Conservation (phyloP, 2,888 invertebrate species). For the Drosophila yooni region DNA sequence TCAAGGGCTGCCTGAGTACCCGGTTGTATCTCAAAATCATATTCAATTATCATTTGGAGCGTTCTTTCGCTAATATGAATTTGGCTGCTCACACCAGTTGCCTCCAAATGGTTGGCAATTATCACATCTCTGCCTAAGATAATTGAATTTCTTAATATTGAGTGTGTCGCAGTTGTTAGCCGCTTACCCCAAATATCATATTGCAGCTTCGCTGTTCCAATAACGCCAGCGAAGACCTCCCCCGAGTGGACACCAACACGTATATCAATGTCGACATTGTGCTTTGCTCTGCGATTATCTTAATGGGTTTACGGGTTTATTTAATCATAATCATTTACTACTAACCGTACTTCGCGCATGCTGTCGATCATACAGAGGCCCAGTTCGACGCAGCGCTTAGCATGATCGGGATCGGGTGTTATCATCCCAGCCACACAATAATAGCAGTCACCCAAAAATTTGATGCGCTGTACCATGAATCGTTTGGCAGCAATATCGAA, state of each 20-base stretch:
- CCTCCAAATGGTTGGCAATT: constrained; percentile 97
- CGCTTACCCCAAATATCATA: constrained; percentile 96
- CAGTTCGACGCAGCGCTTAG: constrained; percentile 94
- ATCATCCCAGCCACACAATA: constrained; percentile 96
- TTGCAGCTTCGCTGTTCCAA: constrained; percentile 97
- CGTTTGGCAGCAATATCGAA: constrained; percentile 95
- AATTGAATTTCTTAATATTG: neutral
- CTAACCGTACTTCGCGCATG: constrained; percentile 87
- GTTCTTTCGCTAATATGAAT: constrained; percentile 94
- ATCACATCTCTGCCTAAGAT: constrained; percentile 90
- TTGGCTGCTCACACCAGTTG: constrained; percentile 94
- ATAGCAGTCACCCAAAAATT: constrained; percentile 97
- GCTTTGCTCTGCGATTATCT: constrained; percentile 85
- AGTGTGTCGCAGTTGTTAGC: neutral
- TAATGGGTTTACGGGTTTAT: too few species aligned
- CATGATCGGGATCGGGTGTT: constrained; percentile 90
- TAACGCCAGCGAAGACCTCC: constrained; percentile 94
- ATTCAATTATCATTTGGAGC: constrained; percentile 88
- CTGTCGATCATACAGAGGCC: constrained; percentile 96
- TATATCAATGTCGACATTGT: constrained; percentile 95
- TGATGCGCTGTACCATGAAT: constrained; percentile 92
- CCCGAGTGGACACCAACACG: constrained; percentile 98
- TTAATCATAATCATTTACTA: neutral
- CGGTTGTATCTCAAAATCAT: constrained; percentile 87
- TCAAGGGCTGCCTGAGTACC: constrained; percentile 83